Base-by-base conservation (phyloP, 1,140 invertebrate species). In the Bilobella aurantiaca region DNA sequence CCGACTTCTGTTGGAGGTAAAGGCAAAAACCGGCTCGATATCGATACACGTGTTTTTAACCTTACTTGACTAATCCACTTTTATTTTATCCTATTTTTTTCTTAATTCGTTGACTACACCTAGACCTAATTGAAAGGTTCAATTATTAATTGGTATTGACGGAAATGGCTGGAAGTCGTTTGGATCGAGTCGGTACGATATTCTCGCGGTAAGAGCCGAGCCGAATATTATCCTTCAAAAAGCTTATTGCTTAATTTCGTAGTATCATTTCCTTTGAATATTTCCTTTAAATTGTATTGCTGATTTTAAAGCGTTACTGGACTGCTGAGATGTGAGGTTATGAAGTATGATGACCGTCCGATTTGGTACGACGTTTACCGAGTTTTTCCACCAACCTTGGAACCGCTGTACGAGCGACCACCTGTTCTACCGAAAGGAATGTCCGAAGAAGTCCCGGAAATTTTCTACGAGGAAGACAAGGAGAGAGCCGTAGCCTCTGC, bases 341-440 rank as follows among this genome's bases (percentile, higher is more conserved):
- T 94, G 74, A 85, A 83, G 74, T 77, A 83, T 28, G 83, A 87
- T 73, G 89, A 94, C 70, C 80, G 84, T 68, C 92, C 93, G 1
- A 53, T 95, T n/a, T 96, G 93, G 91, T 92, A 87, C 76, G 87
- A 91, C 77, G 76, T 96, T 21, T 93, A 93, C 74, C 82, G 86
- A 78, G 83, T 86, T 14, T 93, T 92, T 79, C 92, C 92, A 5
- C 93, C 93, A 1, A 85, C 86, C 68, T 25, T 57, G 18, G 86
- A 90, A 74, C 93, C 92, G 8, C 77, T 77, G 42, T 90, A 80
- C 78, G 83, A 86, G 56, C 80, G 87, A 29, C 78, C 80, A 32
- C 78, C 83, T 0, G 77, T 30, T 12, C 58, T 59, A 29, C 8
- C 58, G 14, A 3, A 3, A 37, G 59, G 81, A 21, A 77, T 81